Base-by-base conservation (phyloP, 1,140 invertebrate species). In the Carposina sasakii region DNA sequence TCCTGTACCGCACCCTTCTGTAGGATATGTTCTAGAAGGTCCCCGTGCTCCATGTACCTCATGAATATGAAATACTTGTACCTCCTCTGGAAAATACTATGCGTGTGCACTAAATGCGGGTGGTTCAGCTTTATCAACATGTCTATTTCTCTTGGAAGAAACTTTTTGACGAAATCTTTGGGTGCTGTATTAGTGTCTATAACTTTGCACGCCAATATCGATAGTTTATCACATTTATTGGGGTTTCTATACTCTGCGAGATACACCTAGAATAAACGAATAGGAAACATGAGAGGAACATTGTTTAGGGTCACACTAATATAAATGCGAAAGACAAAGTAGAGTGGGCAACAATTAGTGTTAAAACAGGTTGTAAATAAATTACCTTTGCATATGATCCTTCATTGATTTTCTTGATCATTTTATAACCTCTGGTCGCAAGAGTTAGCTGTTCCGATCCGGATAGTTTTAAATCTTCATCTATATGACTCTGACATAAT, bases 131-230 rank as follows among this genome's bases (percentile, higher is more conserved):
- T 90, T 8, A 88, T 83, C 21, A 92, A 75, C 56, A 93, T 90
- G 15, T 92, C 88, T 12, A 94, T 86, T 81, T 94, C 93, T 28
- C 93, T 76, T 0, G 92, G 91, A 20, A 94, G 79, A 74, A 94
- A 94, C 71, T 93, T 91, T 41, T 88, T 83, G 1, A 91, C 87
- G 56, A 93, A 93, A 67, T 94, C 91, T 69, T 89, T 89, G 2
- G 91, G 89, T 0, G 91, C 91, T 40, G 88, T 89, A 3, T 81
- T 79, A 1, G 88, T 89, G 59, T 94, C 90, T 23, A 94, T 91
- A 0, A 94, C 87, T 86, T 95, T 95, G 57, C 90, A 91, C 1
- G 91, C 91, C 30, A 85, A 50, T 37, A 73, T 21, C 15, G 71
- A 67, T 43, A 71, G 1, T 43, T 78, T 78, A 34, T 79, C 67